phyloP scores from a whole-genome alignment of 2,888 invertebrate genomes.

The Acleris holmiana region DNA sequence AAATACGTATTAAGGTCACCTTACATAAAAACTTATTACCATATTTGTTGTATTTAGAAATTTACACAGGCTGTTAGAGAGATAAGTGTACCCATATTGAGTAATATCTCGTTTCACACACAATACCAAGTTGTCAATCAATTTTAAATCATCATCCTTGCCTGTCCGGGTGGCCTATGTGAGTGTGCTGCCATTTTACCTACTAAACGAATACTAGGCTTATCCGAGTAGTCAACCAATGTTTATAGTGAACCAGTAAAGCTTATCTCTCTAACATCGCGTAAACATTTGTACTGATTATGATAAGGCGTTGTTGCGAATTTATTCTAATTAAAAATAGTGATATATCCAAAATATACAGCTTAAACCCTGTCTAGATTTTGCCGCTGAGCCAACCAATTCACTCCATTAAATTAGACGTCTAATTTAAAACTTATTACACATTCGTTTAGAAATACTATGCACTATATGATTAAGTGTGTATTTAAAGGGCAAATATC shows the following conservation, averaged over 20 bases:
- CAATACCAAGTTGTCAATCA: no score
- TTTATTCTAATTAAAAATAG: constrained; percentile 15
- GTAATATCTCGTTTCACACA: no score
- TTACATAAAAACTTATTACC: constrained; percentile 7
- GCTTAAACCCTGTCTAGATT: constrained; percentile 13
- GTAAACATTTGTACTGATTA: constrained; percentile 16
- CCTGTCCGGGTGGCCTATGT: no score
- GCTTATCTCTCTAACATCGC: not conserved
- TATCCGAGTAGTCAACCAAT: no score
- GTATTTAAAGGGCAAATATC: not conserved
- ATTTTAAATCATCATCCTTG: no score
- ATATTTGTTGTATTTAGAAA: constrained; percentile 2
- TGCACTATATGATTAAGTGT: no score
- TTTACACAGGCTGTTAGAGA: constrained; percentile 1
- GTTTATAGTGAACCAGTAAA: not conserved
- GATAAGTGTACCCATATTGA: constrained; percentile 8
- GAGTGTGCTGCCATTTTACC: no score
- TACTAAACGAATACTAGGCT: no score
- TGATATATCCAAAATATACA: constrained; percentile 9
- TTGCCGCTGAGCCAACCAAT: constrained; percentile 1
- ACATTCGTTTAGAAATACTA: no score
- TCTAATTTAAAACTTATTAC: not conserved
- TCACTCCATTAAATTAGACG: constrained; percentile 1
- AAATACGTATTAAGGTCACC: constrained; percentile 7
- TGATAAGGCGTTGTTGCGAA: constrained; percentile 8